Evolutionary conservation across 1,140 invertebrate genomes (phyloP).

Genomic region (Macrobrachium nipponense): DNA sequence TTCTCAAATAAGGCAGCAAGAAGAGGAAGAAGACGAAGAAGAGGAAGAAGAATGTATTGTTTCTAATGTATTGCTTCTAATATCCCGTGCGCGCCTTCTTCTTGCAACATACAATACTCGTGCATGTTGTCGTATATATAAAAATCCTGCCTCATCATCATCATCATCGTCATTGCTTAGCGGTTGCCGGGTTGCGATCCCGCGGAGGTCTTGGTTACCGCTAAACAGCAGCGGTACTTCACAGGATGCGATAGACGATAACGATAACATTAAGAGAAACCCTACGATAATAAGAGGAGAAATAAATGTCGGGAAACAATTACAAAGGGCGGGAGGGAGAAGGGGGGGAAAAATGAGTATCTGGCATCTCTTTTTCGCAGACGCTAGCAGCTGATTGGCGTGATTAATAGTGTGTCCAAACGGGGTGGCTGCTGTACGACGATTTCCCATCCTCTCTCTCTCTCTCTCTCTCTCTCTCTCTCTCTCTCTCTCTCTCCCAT

Average conservation of each 20-base stretch:
- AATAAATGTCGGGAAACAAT: slow-evolving; percentile 21
- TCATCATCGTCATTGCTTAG: slow-evolving; percentile 22
- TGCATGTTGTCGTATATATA: slow-evolving; percentile 44
- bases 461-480: slow-evolving; percentile 26
- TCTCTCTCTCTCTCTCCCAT: slow-evolving; percentile 15
- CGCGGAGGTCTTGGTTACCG: background rate
- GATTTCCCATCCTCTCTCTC: background rate
- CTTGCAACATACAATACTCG: background rate
- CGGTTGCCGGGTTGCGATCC: slow-evolving; percentile 25
- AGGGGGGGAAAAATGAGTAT: slow-evolving; percentile 22
- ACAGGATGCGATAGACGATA: background rate
- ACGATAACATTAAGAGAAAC: background rate
- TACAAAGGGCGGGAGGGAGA: background rate
- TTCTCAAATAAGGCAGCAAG: too few relatives aligned
- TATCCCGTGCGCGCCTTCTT: background rate
- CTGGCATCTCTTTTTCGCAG: slow-evolving; percentile 57
- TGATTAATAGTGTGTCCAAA: slow-evolving; percentile 58
- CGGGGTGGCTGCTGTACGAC: slow-evolving; percentile 49
- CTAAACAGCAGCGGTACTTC: too few relatives aligned
- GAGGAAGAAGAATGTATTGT: too few relatives aligned
- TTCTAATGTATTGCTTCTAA: background rate
- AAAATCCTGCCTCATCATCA: slow-evolving; percentile 43
- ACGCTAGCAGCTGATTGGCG: slow-evolving; percentile 60
- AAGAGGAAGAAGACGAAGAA: too few relatives aligned
- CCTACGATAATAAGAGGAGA: background rate